Percentiles rank a stretch among this genome's conserved stretches.
Conservation (phyloP, 2,113 vertebrate species). For the Casuarius casuarius region DNA sequence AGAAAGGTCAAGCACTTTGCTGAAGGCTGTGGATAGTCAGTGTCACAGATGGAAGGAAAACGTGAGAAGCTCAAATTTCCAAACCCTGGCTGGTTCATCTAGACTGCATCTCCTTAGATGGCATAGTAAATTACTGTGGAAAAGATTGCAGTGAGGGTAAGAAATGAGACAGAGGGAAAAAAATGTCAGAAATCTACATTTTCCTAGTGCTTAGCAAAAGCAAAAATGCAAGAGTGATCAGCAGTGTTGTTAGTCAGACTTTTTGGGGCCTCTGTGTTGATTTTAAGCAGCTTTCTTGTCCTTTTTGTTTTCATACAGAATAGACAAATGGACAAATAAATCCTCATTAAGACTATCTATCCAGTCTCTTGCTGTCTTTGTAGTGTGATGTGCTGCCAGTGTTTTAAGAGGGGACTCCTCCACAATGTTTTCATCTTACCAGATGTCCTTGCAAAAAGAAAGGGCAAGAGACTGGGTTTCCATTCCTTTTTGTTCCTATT, state of each 20-base stretch:
- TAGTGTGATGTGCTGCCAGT: neutral
- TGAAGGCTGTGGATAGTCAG: neutral
- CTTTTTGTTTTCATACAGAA: constrained; percentile 28
- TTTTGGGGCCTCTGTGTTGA: constrained; percentile 12
- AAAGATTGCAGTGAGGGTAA: neutral
- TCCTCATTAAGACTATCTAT: neutral
- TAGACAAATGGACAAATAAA: constrained; percentile 30
- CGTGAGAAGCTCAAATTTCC: neutral
- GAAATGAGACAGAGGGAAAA: neutral
- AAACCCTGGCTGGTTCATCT: neutral
- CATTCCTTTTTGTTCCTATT: neutral
- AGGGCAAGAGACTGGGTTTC: neutral
- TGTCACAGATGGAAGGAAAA: neutral
- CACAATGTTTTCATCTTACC: neutral
- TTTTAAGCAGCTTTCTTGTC: constrained; percentile 1
- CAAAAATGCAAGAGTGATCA: neutral
- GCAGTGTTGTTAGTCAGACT: constrained; percentile 3
- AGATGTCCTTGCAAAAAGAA: neutral
- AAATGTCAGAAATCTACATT: neutral
- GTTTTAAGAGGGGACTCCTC: neutral
- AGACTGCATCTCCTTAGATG: neutral
- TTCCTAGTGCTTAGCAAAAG: neutral
- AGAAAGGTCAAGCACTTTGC: neutral
- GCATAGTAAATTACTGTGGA: neutral
- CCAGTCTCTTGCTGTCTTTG: neutral